phyloP scores from a whole-genome alignment of 2,888 invertebrate species.

The Acleris holmiana region DNA sequence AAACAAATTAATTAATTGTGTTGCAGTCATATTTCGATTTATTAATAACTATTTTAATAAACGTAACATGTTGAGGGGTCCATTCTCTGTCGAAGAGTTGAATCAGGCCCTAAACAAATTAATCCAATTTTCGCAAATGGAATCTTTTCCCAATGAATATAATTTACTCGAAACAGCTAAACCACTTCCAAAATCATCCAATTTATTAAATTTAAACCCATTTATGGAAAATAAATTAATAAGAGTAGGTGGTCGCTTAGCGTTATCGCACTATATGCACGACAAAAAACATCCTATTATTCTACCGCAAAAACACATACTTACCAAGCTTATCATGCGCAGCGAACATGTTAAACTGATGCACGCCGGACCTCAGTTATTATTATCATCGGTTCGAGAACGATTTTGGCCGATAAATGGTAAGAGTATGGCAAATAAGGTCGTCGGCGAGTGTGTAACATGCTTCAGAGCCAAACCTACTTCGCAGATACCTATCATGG shows the following conservation, averaged over 20 bases:
- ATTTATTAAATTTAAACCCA: background rate
- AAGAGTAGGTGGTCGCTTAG: background rate
- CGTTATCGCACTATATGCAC: background rate
- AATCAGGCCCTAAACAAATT: background rate
- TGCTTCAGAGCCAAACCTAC: constrained; percentile 1
- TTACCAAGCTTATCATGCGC: too few relatives aligned
- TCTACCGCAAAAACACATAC: too few relatives aligned
- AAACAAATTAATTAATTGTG: background rate
- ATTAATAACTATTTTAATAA: background rate
- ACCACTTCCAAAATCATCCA: background rate
- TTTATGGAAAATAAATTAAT: background rate
- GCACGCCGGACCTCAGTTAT: background rate
- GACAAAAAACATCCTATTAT: background rate
- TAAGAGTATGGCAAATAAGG: background rate
- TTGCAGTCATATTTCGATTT: background rate
- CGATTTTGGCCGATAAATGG: constrained; percentile 1
- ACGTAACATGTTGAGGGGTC: background rate
- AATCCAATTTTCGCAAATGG: background rate
- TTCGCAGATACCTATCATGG: background rate
- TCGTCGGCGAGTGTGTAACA: background rate
- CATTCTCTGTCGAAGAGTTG: background rate
- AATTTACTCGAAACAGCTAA: background rate
- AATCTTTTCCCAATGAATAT: background rate
- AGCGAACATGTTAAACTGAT: too few relatives aligned
- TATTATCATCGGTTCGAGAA: background rate